Conservation (phyloP, 2,113 vertebrate species). For the Oxyruncus cristatus region DNA sequence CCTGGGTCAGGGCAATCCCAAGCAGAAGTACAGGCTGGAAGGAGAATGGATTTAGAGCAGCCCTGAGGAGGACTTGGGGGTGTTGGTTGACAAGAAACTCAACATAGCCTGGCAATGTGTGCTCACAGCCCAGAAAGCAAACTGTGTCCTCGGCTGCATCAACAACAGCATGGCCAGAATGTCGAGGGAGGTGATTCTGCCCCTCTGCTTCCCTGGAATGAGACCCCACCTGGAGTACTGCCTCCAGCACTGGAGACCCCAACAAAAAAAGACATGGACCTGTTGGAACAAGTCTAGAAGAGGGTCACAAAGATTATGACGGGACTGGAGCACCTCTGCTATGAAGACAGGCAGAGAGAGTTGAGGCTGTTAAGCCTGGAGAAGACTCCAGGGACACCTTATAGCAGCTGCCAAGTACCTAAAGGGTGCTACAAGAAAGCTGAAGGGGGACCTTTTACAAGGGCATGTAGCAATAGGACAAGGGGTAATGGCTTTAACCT, state of each 20-base stretch:
- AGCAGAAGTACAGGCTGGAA: not conserved
- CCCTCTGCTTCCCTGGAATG: not conserved
- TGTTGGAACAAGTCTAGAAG: not conserved
- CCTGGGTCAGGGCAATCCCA: not conserved
- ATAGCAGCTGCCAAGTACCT: not conserved
- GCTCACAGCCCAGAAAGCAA: rapidly evolving
- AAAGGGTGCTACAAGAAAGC: not conserved
- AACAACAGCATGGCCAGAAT: not conserved
- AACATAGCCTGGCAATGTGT: rapidly evolving
- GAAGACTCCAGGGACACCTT: not conserved
- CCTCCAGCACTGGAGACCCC: not conserved
- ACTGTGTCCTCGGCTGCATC: rapidly evolving
- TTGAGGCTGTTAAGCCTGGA: not conserved
- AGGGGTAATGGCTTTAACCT: not conserved
- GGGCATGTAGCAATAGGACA: not conserved
- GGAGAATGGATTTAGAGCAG: not conserved
- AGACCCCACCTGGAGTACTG: not conserved
- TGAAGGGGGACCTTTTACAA: not conserved
- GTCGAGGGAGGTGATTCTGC: not conserved
- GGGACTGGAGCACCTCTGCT: not conserved
- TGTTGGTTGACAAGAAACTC: not conserved
- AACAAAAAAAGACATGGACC: not conserved
- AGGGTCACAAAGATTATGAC: too few relatives aligned
- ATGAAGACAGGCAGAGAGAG: not conserved
- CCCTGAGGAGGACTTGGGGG: not conserved